These are phyloP conservation scores for Megalops cyprinoides DNA, from an alignment of 2,797 vertebrate genomes.

Conservation along the genomic window DNA sequence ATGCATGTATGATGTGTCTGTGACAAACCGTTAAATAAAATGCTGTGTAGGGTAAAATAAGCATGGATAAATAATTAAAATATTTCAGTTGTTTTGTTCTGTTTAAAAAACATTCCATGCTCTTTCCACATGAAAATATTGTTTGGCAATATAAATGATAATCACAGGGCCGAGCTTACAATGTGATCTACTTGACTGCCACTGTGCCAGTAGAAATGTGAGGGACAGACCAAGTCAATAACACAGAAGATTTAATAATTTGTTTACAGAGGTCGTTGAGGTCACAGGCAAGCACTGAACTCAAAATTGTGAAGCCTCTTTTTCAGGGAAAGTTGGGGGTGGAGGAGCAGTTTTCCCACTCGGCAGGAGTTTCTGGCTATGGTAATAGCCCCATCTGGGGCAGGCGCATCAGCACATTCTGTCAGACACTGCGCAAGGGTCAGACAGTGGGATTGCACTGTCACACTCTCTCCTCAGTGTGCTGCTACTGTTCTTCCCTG, in stretches of 20 bases:
- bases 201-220: not conserved
- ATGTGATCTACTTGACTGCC: conserved; percentile 15
- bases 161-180: not conserved
- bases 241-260: conserved; percentile 23
- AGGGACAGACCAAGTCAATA: conserved; percentile 23
- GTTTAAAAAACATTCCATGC: not conserved
- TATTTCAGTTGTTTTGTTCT: not conserved
- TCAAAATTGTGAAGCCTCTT: not conserved
- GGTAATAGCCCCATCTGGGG: not conserved
- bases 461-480: not conserved
- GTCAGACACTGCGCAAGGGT: not conserved
- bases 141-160: not conserved
- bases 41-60: not conserved
- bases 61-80: no score
- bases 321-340: not conserved
- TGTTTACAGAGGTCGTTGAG: conserved; percentile 12
- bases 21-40: not conserved
- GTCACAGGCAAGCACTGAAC: conserved; percentile 9
- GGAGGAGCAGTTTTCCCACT: conserved; percentile 7
- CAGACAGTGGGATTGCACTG: conserved; percentile 21
- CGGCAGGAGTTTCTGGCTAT: conserved; percentile 28
- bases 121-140: not conserved
- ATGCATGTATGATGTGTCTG: no score
- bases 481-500: not conserved
- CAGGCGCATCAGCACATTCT: conserved; percentile 29